Conservation (phyloP, 2,888 invertebrate genomes). For the Pseudococcus longispinus region DNA sequence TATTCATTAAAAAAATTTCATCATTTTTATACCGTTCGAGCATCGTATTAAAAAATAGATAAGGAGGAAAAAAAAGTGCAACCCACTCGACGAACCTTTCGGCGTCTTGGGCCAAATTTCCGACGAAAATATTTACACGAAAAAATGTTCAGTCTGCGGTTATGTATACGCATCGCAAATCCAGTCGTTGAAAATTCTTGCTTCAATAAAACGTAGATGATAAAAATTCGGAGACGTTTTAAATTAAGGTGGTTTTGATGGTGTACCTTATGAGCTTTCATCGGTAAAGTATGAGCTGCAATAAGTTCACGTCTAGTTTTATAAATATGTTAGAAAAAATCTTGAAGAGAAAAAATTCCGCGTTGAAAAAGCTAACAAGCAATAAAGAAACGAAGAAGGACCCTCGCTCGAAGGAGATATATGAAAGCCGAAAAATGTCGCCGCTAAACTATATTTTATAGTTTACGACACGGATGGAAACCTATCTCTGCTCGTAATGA, state of each 20-base stretch:
- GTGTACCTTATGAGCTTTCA: conserved; percentile 49
- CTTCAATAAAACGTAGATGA: conserved; percentile 21
- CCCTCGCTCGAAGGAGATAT: conserved; percentile 51
- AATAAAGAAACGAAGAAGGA: conserved; percentile 45
- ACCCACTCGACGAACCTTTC: not conserved
- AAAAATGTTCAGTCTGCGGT: not conserved
- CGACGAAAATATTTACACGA: not conserved
- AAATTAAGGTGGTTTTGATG: conserved; percentile 47
- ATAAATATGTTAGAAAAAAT: conserved; percentile 43
- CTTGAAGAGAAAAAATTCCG: conserved; percentile 38
- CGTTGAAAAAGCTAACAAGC: conserved; percentile 48
- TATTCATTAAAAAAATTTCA: conserved; percentile 11
- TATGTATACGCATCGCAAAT: not conserved
- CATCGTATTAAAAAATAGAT: not conserved
- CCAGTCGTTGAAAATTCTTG: conserved; percentile 5
- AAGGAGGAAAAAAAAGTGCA: not conserved
- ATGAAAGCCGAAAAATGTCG: conserved; percentile 51
- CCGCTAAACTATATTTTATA: conserved; percentile 52
- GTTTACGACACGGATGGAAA: conserved; percentile 49
- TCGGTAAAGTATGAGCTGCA: conserved; percentile 47
- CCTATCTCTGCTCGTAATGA: conserved; percentile 46
- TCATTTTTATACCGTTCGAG: not conserved
- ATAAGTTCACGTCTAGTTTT: conserved; percentile 48
- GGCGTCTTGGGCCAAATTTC: not conserved
- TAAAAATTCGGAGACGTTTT: conserved; percentile 34